A percentile compares a stretch with the other conserved stretches of the same genome.
phyloP scores from a whole-genome alignment of 2,797 vertebrate species.

The Manis crassicaudata region DNA sequence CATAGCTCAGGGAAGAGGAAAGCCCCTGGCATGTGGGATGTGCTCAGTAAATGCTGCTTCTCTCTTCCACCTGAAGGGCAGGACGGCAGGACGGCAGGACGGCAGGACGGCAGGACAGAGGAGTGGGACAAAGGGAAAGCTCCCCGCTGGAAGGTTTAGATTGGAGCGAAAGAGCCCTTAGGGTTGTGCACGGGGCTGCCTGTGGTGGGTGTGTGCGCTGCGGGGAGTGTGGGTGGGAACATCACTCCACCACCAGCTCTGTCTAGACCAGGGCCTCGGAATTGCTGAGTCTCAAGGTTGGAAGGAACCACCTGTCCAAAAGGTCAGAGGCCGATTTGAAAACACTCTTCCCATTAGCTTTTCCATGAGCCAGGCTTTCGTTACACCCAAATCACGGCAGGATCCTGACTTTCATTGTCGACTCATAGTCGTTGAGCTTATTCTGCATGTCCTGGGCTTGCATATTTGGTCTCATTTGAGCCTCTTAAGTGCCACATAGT shows the following conservation, averaged over 20 bases:
- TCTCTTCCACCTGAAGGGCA: not conserved
- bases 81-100: not conserved
- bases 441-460: accelerated
- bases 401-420: not conserved
- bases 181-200: not conserved
- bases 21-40: not conserved
- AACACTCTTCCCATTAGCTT: not conserved
- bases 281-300: not conserved
- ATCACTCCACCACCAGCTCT: not conserved
- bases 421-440: not conserved
- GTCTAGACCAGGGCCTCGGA: not conserved
- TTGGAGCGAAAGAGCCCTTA: not conserved
- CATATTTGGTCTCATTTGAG: not conserved
- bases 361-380: not conserved
- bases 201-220: not conserved
- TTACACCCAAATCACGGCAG: not conserved
- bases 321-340: not conserved
- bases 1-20: not conserved
- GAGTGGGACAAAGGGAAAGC: too few relatives aligned
- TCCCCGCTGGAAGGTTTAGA: not conserved
- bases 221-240: accelerated
- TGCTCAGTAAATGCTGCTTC: not conserved
- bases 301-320: not conserved
- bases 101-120: not conserved
- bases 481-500: not conserved